Evolutionary conservation across 2,797 vertebrate genomes (phyloP).

Genomic region (Tachyglossus aculeatus): DNA sequence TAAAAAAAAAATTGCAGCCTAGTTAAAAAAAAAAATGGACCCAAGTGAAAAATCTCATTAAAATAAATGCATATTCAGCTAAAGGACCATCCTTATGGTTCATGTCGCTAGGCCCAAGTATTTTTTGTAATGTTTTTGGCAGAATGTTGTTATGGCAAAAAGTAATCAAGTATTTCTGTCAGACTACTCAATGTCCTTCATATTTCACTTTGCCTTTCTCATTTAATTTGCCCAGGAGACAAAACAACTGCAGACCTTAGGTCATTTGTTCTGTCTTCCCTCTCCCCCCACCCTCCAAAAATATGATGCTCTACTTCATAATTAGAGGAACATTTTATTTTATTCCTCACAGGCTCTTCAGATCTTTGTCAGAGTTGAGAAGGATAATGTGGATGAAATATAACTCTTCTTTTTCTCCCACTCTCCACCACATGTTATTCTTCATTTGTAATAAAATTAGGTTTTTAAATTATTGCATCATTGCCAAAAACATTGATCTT

Average conservation of each 20-base stretch:
- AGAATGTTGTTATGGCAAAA: conserved; percentile 4
- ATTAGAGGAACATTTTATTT: not conserved
- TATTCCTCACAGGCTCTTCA: too few relatives aligned
- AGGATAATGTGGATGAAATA: too few relatives aligned
- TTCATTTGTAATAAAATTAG: too few relatives aligned
- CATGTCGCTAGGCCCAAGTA: conserved; percentile 3
- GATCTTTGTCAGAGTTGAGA: too few relatives aligned
- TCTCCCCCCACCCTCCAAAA: not conserved
- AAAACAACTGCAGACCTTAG: not conserved
- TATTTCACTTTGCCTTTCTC: conserved; percentile 1
- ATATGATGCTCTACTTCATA: not conserved
- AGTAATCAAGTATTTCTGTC: not conserved
- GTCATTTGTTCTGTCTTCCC: not conserved
- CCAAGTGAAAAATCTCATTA: not conserved
- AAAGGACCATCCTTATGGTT: not conserved
- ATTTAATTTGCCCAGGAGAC: not conserved
- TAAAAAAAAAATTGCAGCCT: not conserved
- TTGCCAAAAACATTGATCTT: too few relatives aligned
- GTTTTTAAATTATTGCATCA: too few relatives aligned
- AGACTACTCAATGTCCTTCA: not conserved
- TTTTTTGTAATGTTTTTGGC: not conserved
- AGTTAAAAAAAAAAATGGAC: not conserved
- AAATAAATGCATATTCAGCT: not conserved
- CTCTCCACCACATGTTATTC: too few relatives aligned
- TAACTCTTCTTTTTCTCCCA: too few relatives aligned